These are phyloP conservation scores for Oophaga sylvatica DNA, from an alignment of 2,797 vertebrate genomes.

Conservation along the genomic window DNA sequence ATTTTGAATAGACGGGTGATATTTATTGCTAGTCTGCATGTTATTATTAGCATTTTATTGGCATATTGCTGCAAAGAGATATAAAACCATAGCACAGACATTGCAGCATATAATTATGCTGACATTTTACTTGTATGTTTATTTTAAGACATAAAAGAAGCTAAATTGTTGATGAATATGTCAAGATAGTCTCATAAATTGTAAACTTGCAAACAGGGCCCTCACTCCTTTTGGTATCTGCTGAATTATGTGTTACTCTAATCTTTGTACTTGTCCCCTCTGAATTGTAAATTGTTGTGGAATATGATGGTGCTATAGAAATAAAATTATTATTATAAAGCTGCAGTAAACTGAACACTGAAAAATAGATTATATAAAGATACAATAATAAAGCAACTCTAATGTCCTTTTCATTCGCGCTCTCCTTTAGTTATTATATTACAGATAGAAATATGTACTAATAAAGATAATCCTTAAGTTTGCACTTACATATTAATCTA, in stretches of 20 bases:
- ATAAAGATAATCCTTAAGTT: too few relatives aligned
- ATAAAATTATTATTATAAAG: background rate
- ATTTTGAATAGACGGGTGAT: background rate
- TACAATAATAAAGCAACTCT: too few relatives aligned
- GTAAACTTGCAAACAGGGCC: too few relatives aligned
- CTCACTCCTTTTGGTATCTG: too few relatives aligned
- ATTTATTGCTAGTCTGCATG: background rate
- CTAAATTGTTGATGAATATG: background rate
- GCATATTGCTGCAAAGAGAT: background rate
- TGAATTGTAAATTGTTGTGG: too few relatives aligned
- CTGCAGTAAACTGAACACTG: background rate
- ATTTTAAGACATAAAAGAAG: background rate
- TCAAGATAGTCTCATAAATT: background rate
- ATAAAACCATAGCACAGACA: background rate
- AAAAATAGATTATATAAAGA: background rate
- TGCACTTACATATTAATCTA: too few relatives aligned
- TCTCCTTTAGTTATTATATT: too few relatives aligned
- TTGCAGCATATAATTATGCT: background rate
- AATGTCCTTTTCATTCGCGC: too few relatives aligned
- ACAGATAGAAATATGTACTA: too few relatives aligned
- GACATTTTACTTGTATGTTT: background rate
- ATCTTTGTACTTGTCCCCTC: too few relatives aligned
- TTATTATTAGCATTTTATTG: background rate
- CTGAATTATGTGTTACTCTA: too few relatives aligned
- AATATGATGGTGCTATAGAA: too few relatives aligned